Conservation (phyloP, 1,140 invertebrate genomes). For the Adoxophyes honmai region DNA sequence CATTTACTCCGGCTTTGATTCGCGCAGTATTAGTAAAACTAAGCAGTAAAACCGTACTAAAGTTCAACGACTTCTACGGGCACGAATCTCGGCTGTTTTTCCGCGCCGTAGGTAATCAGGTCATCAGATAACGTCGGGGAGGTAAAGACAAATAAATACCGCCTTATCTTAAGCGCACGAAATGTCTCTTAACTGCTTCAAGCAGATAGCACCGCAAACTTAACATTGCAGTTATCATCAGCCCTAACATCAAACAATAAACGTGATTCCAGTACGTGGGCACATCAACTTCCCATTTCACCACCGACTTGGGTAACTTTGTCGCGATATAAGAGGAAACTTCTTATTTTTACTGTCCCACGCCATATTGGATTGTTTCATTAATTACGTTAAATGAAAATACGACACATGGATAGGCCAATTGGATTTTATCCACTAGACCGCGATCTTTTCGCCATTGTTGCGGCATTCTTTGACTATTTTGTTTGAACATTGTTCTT, state of each 20-base stretch:
- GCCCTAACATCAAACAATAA: background rate
- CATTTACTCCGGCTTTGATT: too few relatives aligned
- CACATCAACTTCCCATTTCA: background rate
- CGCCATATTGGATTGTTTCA: constrained; percentile 1
- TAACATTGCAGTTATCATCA: background rate
- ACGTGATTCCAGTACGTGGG: background rate
- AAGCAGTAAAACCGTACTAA: too few relatives aligned
- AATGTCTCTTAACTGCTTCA: constrained; percentile 45
- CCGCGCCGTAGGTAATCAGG: background rate
- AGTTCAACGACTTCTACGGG: too few relatives aligned
- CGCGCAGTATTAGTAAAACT: too few relatives aligned
- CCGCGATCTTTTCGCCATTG: background rate
- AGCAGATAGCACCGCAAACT: constrained; percentile 20
- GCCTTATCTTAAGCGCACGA: constrained; percentile 47
- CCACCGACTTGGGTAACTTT: background rate
- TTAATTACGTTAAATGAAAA: constrained; percentile 16
- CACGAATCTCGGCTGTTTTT: background rate
- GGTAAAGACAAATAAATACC: constrained; percentile 47
- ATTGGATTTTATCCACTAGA: constrained; percentile 10
- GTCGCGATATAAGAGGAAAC: constrained; percentile 36
- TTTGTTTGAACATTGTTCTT: background rate
- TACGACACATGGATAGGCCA: constrained; percentile 6
- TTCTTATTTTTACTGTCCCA: constrained; percentile 27
- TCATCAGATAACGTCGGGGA: constrained; percentile 29
- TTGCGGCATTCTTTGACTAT: background rate